These are phyloP conservation scores for Plusia festucae DNA, from an alignment of 2,888 invertebrate species.

Conservation along the genomic window DNA sequence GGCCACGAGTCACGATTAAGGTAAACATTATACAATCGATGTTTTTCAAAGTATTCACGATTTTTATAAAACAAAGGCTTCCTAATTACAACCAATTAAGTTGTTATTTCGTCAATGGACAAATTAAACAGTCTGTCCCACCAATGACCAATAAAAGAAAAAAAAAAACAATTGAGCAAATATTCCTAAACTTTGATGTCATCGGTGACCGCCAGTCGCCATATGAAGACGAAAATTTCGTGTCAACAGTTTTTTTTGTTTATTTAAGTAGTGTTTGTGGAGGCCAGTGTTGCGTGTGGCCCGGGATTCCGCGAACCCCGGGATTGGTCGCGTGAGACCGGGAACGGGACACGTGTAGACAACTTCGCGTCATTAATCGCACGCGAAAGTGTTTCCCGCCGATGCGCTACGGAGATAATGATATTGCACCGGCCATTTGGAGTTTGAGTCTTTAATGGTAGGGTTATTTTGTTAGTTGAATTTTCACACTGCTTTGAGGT, in stretches of 20 bases:
- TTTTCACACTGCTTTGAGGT: slow-evolving; percentile 17
- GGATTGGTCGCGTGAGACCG: slow-evolving; percentile 58
- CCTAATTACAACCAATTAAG: background rate
- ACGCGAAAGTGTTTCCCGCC: slow-evolving; percentile 50
- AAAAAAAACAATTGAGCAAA: slow-evolving; percentile 27
- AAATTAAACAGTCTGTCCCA: background rate
- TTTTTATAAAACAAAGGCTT: slow-evolving; percentile 4
- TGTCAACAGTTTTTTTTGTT: slow-evolving; percentile 57
- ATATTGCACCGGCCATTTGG: slow-evolving; percentile 37
- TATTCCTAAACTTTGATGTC: slow-evolving; percentile 48
- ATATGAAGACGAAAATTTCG: slow-evolving; percentile 46
- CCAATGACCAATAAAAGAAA: slow-evolving; percentile 5
- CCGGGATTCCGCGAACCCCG: slow-evolving; percentile 62
- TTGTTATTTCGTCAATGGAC: background rate
- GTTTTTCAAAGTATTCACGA: slow-evolving; percentile 8
- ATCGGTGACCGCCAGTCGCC: slow-evolving; percentile 42
- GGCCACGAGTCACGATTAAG: background rate
- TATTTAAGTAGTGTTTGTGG: slow-evolving; percentile 55
- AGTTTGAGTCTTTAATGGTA: slow-evolving; percentile 29
- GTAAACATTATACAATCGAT: slow-evolving; percentile 11
- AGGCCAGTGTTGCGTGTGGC: slow-evolving; percentile 62
- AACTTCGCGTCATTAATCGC: slow-evolving; percentile 54
- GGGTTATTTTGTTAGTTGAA: slow-evolving; percentile 23
- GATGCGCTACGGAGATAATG: slow-evolving; percentile 40
- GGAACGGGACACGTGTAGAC: slow-evolving; percentile 55